phyloP scores from a whole-genome alignment of 2,797 vertebrate genomes.

The Crypturellus tataupa region DNA sequence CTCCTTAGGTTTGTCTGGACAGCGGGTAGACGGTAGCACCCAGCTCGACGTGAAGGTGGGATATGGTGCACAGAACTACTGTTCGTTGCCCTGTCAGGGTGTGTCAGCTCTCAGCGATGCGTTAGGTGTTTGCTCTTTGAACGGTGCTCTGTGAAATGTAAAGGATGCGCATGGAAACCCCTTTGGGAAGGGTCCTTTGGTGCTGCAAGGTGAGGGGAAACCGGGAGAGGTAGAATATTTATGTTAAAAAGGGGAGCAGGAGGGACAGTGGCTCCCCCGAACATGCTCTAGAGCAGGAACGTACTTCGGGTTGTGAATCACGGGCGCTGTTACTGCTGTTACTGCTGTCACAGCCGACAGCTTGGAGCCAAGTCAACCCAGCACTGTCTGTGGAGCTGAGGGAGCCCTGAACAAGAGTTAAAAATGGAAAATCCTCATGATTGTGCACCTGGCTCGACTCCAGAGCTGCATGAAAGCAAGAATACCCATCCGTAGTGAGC shows the following conservation, averaged over 20 bases:
- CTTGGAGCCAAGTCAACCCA: background rate
- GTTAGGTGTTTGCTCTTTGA: background rate
- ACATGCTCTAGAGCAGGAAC: background rate
- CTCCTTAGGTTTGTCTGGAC: rapidly evolving
- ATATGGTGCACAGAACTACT: rapidly evolving
- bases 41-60: background rate
- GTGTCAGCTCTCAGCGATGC: rapidly evolving
- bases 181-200: background rate
- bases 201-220: background rate
- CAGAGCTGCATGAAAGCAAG: background rate
- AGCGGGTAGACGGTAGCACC: background rate
- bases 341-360: background rate
- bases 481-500: rapidly evolving
- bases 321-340: background rate
- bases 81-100: rapidly evolving
- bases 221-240: rapidly evolving
- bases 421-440: background rate
- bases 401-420: background rate
- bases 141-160: background rate
- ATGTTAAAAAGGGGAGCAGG: rapidly evolving
- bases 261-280: background rate
- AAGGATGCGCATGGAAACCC: background rate
- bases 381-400: background rate
- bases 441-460: background rate
- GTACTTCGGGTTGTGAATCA: background rate